Conservation (phyloP, 2,888 invertebrate species). For the Leptarthrus brevirostris region DNA sequence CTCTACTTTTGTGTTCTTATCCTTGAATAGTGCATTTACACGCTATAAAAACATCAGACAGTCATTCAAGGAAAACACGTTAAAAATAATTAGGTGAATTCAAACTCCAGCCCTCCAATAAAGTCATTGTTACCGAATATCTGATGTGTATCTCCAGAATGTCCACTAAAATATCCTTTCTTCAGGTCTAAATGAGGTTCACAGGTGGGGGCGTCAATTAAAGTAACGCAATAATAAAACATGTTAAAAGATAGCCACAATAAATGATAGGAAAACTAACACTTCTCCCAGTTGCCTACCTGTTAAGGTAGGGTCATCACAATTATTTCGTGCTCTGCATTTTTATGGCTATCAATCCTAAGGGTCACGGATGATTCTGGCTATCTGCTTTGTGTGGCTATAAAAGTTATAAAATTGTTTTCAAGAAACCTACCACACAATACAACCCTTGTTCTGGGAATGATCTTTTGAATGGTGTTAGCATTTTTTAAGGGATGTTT, state of each 20-base stretch:
- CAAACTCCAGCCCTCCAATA: conserved; percentile 16
- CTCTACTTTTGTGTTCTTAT: no score
- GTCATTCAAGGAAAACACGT: conserved; percentile 3
- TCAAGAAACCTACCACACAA: conserved; percentile 34
- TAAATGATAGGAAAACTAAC: conserved; percentile 40
- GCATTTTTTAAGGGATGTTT: conserved; percentile 26
- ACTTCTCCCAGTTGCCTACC: conserved; percentile 12
- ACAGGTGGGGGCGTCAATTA: conserved; percentile 41
- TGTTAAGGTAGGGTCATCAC: conserved; percentile 8
- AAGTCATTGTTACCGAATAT: conserved; percentile 28
- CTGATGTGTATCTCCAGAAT: conserved; percentile 10
- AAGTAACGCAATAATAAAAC: conserved; percentile 41
- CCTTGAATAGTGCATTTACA: conserved; percentile 31
- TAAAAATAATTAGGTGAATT: conserved; percentile 38
- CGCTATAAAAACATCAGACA: conserved; percentile 30
- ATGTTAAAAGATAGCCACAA: not conserved
- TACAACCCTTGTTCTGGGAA: conserved; percentile 43
- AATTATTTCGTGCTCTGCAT: conserved; percentile 28
- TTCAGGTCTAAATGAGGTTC: not conserved
- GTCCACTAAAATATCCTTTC: not conserved
- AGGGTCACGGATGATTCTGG: conserved; percentile 17
- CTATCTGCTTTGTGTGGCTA: conserved; percentile 4
- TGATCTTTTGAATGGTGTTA: conserved; percentile 6
- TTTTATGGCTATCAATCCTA: conserved; percentile 34
- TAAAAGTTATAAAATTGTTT: conserved; percentile 43